Evolutionary conservation across 1,140 invertebrate genomes (phyloP), one percentile per base, ranked within the genome.

Genomic region (Luehdorfia chinensis): DNA sequence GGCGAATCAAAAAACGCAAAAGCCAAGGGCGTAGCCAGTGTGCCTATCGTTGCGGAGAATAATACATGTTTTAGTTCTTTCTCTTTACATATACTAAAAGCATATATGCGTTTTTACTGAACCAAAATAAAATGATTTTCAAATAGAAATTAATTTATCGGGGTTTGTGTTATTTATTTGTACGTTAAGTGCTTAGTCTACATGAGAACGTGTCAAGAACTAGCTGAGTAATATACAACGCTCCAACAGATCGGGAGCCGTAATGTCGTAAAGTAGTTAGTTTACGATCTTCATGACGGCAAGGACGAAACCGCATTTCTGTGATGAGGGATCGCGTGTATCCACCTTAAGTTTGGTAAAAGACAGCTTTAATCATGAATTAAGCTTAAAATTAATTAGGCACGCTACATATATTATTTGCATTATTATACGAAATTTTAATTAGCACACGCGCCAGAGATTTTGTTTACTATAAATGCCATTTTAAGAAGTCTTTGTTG

Each of bases 261-360:
- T n/a, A n/a, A 49, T 58, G 50, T 57, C 59, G 48, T 62, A 62
- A 62, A 58, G 11, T 41, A 3, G 1, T 3, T 5, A 27, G 19
- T 62, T 58, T 58, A 62, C 43, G 59, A 58, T 1, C 28, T 33
- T 12, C 37, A 15, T 39, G 47, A 54, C 54, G 49, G 50, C 46
- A 16, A 34, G 15, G 46, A 36, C 49, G 33, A 48, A 33, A 30
- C 28, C 45, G 30, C 21, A 41, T 41, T 49, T 39, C 28, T 13
- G 50, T 37, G 46, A 41, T 49, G 45, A 46, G 27, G 52, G 50
- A 54, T 50, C 41, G 39, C 37, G 23, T 13, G 4, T 36, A 21
- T 21, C 19, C 19, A n/a, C 19, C 2, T 6, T 21, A 21, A 6
- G 19, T 21, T 21, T 2, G 2, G 19, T 6, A 21, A 3, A 6